Evolutionary conservation across 2,113 vertebrate genomes (phyloP).

Genomic region (Paramisgurnus dabryanus): DNA sequence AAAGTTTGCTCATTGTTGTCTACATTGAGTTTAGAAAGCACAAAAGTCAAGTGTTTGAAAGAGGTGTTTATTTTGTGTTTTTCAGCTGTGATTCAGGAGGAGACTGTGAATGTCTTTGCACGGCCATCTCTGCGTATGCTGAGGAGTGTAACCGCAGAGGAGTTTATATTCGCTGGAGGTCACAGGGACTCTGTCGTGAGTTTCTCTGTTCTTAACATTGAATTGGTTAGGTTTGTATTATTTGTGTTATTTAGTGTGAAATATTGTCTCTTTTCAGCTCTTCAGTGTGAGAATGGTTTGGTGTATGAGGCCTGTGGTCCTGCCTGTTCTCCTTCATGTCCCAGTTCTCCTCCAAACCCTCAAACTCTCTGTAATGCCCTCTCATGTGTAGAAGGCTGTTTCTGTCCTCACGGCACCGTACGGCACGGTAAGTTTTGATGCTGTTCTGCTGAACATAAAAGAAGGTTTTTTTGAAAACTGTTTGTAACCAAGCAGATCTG

Average conservation of each 20-base stretch:
- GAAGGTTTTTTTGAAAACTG: background rate
- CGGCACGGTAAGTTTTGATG: conserved; percentile 69
- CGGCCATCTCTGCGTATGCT: conserved; percentile 82
- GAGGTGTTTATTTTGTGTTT: conserved; percentile 11
- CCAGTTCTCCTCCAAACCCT: conserved; percentile 53
- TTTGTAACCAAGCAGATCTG: background rate
- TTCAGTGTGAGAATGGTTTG: conserved; percentile 87
- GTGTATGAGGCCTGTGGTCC: conserved; percentile 85
- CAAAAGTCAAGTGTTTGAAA: too few relatives aligned
- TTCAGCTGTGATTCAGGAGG: conserved; percentile 80
- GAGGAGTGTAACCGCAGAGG: conserved; percentile 82
- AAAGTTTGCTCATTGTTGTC: too few relatives aligned
- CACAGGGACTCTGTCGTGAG: conserved; percentile 89
- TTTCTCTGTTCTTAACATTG: background rate
- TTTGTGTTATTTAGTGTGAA: background rate
- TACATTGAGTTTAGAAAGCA: too few relatives aligned
- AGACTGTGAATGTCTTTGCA: conserved; percentile 92
- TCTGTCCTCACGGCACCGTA: conserved; percentile 80
- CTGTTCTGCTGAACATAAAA: background rate
- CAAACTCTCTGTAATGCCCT: conserved; percentile 71
- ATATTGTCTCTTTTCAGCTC: conserved; percentile 67
- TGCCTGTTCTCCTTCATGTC: conserved; percentile 77
- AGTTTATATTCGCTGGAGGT: conserved; percentile 81
- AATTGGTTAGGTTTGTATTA: too few relatives aligned
- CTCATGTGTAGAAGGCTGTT: conserved; percentile 87